Evolutionary conservation across 1,140 invertebrate genomes (phyloP), one percentile per base, ranked within the genome.

Genomic region (Thaumetopoea pityocampa): DNA sequence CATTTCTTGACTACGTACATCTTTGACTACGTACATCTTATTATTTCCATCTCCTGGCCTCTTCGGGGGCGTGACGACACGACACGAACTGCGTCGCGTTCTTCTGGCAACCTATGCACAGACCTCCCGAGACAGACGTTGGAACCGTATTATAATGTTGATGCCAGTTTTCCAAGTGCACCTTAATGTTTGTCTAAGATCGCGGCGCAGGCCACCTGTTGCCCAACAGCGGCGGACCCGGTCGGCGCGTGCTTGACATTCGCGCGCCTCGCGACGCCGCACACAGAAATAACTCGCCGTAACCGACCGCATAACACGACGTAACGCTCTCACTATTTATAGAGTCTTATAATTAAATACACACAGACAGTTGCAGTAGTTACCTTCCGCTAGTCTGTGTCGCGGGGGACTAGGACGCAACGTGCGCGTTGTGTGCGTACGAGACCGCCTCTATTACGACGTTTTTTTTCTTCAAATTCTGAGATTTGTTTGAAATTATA

Each of bases 221-320:
- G 71, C 58, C 60, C 35, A 65, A 69, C 52, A 49, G 47, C 51
- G 51, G 42, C 49, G 56, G 53, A 63, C 62, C 70, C 64, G 67
- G 69, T 67, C 60, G 57, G 48, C 55, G 62, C 72, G 68, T 70
- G 76, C 70, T 79, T 80, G 79, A 79, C 76, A 79, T 80, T 83
- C 67, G 67, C 56, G 59, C 57, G 59, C 47, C 64, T 70, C 66
- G 70, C 77, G 76, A 77, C 72, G 67, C 47, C 45, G 53, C 44
- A 41, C 53, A 80, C 73, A 70, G 60, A 83, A 83, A 83, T 83
- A 83, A 68, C 65, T 65, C 60, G 51, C 64, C 60, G 74, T 79
- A 70, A 76, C 66, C 67, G 54, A 80, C 67, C 70, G 72, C 76
- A 77, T 71, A 72, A 72, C 61, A 66, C 65, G 48, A 71, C 68